phyloP scores from a whole-genome alignment of 2,888 invertebrate genomes.

The Diloba caeruleocephala region DNA sequence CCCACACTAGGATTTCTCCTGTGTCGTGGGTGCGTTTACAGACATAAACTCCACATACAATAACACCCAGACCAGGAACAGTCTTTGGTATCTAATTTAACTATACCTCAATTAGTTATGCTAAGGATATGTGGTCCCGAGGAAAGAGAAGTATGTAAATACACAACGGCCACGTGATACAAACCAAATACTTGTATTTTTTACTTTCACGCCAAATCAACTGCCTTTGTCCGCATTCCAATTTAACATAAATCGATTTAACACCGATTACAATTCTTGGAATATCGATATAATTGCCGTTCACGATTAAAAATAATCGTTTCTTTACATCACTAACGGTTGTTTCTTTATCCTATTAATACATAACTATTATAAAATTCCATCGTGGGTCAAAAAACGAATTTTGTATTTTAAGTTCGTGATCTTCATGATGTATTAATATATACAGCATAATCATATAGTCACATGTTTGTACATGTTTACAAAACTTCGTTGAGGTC shows the following conservation, averaged over 20 bases:
- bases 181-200: conserved; percentile 11
- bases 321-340: conserved; percentile 44
- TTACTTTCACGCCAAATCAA: conserved; percentile 37
- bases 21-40: too few species aligned
- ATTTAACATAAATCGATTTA: conserved; percentile 50
- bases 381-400: conserved; percentile 19
- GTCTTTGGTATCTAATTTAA: too few species aligned
- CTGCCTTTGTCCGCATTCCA: conserved; percentile 47
- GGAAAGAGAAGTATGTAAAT: too few species aligned
- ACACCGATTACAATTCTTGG: conserved; percentile 47
- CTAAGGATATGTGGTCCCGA: too few species aligned
- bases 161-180: too few species aligned
- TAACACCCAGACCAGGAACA: too few species aligned
- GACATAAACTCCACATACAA: too few species aligned
- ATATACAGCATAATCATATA: conserved; percentile 19
- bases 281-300: conserved; percentile 51
- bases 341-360: background rate
- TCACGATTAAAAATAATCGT: conserved; percentile 50
- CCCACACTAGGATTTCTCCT: too few species aligned
- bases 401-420: conserved; percentile 8
- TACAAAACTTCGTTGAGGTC: too few species aligned
- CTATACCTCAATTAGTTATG: too few species aligned
- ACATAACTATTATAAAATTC: conserved; percentile 40
- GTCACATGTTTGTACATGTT: too few species aligned
- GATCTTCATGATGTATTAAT: conserved; percentile 21